A percentile compares a stretch with the other conserved stretches of the same genome.
phyloP scores from a whole-genome alignment of 2,113 vertebrate species.

The Chitala chitala region DNA sequence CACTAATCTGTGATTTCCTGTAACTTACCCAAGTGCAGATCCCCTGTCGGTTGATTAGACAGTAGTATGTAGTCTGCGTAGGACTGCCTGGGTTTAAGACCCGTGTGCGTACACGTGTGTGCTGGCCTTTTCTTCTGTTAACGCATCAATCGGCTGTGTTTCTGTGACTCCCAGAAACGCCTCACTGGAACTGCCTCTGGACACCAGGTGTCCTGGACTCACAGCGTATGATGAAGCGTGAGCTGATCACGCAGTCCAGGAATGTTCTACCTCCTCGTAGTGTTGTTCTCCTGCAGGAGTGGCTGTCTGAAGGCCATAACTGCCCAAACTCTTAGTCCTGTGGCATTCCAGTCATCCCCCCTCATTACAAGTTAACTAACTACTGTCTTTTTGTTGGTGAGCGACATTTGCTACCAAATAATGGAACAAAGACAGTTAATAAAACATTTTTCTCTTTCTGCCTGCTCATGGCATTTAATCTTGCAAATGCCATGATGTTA shows the following conservation, averaged over 20 bases:
- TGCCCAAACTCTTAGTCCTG: neutral
- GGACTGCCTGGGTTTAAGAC: too few species aligned
- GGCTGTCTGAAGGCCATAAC: neutral
- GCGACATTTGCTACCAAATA: too few species aligned
- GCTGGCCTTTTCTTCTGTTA: too few species aligned
- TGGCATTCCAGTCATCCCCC: too few species aligned
- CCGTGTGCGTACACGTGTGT: neutral
- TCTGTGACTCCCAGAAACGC: too few species aligned
- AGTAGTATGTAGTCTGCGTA: neutral
- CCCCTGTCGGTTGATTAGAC: neutral
- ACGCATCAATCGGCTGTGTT: too few species aligned
- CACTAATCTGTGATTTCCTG: neutral
- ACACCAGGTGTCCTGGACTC: neutral
- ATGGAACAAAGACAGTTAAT: neutral
- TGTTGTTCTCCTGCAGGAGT: neutral
- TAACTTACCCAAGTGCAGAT: neutral
- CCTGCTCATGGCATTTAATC: neutral
- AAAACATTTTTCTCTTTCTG: neutral
- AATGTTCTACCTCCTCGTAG: slow-evolving; percentile 2
- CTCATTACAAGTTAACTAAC: too few species aligned
- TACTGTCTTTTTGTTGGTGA: too few species aligned
- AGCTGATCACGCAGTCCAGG: neutral
- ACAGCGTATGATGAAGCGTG: neutral
- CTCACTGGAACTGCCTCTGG: too few species aligned
- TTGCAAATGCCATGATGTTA: neutral